Base-by-base conservation (phyloP, 2,888 invertebrate species). In the Flexamia atlantica region DNA sequence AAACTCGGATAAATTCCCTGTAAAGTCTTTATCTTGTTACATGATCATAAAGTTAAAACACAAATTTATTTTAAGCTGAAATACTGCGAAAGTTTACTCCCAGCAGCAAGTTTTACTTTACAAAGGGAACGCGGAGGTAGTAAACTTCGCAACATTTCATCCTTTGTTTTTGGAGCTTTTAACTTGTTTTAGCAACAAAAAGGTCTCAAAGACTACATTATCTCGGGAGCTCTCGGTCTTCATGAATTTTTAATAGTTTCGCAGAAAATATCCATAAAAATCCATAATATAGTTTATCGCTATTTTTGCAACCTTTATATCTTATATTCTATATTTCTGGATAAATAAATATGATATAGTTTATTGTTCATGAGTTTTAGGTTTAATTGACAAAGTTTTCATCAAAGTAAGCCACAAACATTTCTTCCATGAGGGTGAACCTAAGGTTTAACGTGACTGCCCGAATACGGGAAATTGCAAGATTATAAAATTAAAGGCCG, bases 131-230 rank as follows among this genome's bases (percentile, higher is more conserved):
- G 25, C 28, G 30, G 30, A 64, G 64, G 64, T 64, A 64, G 64
- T 64, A 64, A 64, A 64, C 64, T 64, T 64, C 10, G 64, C 64
- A 64, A 64, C 64, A 64, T 64, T 64, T 64, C 64, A 64, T 64
- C 64, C 64, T 64, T 64, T 64, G 64, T 64, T 64, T 64, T 64
- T 9, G 12, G 64, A 28, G 28, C 64, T 64, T 64, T 64, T 64
- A 64, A 64, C 64, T 64, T 64, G 64, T 30, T 64, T 64, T 64
- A 28, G 64, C 30, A 10, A 64, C 64, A 64, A 64, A 64, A 64
- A 64, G 20, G 30, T 64, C 64, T 64, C 64, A 64, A 64, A 64
- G 28, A 64, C 64, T 28, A 30, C 30, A 28, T 64, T 64, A 64
- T 28, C 64, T 64, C 4, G 12, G 64, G 30, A 28, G 5, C 2